Conservation (phyloP, 2,888 invertebrate species). For the Steromphala cineraria region DNA sequence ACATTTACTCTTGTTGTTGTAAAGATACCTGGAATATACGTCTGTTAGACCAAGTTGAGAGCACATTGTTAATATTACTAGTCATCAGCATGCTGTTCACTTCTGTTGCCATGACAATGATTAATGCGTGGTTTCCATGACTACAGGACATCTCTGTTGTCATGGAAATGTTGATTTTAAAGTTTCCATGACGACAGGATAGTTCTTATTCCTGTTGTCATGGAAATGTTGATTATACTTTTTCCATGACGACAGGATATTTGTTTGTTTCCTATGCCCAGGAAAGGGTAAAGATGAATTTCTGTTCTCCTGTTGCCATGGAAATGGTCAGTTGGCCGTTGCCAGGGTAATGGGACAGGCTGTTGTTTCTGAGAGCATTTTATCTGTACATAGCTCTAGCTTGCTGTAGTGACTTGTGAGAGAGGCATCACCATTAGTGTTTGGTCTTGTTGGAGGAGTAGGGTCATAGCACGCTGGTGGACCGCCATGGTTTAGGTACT, state of each 20-base stretch:
- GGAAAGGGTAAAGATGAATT: too few relatives aligned
- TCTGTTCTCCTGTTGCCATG: not conserved
- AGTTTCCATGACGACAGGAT: too few relatives aligned
- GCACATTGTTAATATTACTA: constrained; percentile 2
- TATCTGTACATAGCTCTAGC: constrained; percentile 8
- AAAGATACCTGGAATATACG: not conserved
- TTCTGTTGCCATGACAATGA: not conserved
- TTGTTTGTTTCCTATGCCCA: too few relatives aligned
- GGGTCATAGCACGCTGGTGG: too few relatives aligned
- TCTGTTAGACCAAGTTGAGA: not conserved
- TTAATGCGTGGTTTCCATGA: not conserved
- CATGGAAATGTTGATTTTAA: too few relatives aligned
- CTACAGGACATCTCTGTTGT: too few relatives aligned
- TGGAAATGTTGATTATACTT: too few relatives aligned
- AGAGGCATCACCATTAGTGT: not conserved
- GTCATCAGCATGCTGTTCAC: constrained; percentile 1
- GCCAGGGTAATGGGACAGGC: not conserved
- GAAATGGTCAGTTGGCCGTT: not conserved
- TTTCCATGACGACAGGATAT: too few relatives aligned
- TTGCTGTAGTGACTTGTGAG: not conserved
- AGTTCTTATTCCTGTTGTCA: too few relatives aligned
- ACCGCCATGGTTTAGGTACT: too few relatives aligned
- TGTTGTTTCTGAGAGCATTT: constrained; percentile 10
- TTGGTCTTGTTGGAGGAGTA: too few relatives aligned
- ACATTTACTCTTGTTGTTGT: constrained; percentile 8